phyloP scores from a whole-genome alignment of 2,888 invertebrate species.

The Nomada flava region DNA sequence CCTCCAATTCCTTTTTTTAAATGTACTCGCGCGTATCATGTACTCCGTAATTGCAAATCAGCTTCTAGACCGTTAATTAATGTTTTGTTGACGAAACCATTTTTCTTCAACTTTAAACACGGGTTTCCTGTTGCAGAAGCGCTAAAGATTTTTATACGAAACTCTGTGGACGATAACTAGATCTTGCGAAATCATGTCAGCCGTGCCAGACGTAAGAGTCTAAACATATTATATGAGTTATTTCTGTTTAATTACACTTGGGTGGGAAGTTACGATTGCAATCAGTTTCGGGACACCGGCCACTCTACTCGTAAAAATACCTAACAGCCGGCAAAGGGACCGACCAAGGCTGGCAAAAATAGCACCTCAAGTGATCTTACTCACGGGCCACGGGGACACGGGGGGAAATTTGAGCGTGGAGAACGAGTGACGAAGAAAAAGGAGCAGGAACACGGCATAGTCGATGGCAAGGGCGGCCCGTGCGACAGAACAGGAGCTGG shows the following conservation, averaged over 20 bases:
- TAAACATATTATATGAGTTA: too few relatives aligned
- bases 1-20: too few relatives aligned
- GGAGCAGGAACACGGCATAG: slow-evolving; percentile 16
- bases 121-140: background rate
- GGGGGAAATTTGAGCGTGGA: slow-evolving; percentile 62
- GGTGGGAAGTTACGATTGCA: slow-evolving; percentile 51
- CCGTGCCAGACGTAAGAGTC: too few relatives aligned
- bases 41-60: slow-evolving; percentile 47
- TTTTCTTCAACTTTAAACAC: slow-evolving; percentile 1
- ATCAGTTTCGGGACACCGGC: slow-evolving; percentile 56
- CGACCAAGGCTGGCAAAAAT: slow-evolving; percentile 72
- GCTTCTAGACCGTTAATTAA: slow-evolving; percentile 30
- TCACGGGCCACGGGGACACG: slow-evolving; percentile 59
- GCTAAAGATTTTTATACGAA: background rate
- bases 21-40: background rate
- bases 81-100: slow-evolving; percentile 46
- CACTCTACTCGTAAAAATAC: slow-evolving; percentile 77
- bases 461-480: slow-evolving; percentile 11
- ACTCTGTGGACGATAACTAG: too few relatives aligned
- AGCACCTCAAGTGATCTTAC: slow-evolving; percentile 78
- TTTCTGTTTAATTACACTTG: too few relatives aligned
- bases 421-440: slow-evolving; percentile 37
- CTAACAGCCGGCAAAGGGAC: slow-evolving; percentile 64
- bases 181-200: too few relatives aligned
- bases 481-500: slow-evolving; percentile 38